Percentiles rank a stretch among this genome's conserved stretches.
Evolutionary conservation across 2,797 vertebrate species (phyloP).

Genomic region (Anniella stebbinsi): DNA sequence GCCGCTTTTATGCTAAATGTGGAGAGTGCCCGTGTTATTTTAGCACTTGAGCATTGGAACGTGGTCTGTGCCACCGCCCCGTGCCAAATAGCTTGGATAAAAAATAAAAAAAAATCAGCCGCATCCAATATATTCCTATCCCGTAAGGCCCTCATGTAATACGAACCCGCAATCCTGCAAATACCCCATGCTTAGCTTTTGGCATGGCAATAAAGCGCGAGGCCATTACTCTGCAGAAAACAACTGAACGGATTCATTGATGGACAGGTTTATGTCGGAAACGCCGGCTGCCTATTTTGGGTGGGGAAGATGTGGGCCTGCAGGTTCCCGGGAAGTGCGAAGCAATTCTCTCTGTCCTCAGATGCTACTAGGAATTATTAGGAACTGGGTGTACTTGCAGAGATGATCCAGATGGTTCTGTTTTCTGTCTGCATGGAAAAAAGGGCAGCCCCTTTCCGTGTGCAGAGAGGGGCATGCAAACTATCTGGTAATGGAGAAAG

Average conservation of each 20-base stretch:
- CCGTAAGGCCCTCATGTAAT: constrained; percentile 12
- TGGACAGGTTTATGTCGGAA: not conserved
- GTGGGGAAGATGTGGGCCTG: not conserved
- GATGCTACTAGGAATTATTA: constrained; percentile 8
- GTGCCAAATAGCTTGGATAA: not conserved
- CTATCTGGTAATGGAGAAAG: too few relatives aligned
- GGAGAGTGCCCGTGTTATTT: not conserved
- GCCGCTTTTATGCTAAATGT: not conserved
- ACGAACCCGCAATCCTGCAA: not conserved
- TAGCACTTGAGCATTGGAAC: not conserved
- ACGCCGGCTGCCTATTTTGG: constrained; percentile 10
- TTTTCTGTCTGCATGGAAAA: too few relatives aligned
- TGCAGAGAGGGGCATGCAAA: too few relatives aligned
- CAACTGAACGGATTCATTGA: constrained; percentile 7
- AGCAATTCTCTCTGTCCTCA: not conserved
- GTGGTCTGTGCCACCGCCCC: not conserved
- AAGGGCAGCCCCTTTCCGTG: too few relatives aligned
- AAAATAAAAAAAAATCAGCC: not conserved
- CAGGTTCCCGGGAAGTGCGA: not conserved
- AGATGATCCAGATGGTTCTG: not conserved
- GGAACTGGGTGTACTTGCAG: not conserved
- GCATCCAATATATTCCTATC: constrained; percentile 4
- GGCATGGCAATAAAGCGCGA: not conserved
- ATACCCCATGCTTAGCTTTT: constrained; percentile 1
- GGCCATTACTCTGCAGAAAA: not conserved